Evolutionary conservation across 1,140 invertebrate genomes (phyloP).

Genomic region (Neodiprion fabricii): DNA sequence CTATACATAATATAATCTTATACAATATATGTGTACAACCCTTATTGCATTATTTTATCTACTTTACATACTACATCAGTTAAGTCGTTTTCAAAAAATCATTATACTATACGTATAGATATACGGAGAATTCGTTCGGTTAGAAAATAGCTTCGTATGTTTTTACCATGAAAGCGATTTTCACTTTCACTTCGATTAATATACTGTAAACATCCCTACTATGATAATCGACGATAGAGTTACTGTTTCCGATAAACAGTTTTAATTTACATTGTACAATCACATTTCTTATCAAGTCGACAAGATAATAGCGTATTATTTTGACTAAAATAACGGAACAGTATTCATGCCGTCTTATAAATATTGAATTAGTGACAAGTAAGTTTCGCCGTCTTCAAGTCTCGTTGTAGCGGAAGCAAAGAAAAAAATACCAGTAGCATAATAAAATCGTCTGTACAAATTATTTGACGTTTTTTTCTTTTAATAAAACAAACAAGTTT

Average conservation of each 20-base stretch:
- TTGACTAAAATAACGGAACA: no score
- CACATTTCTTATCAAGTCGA: no score
- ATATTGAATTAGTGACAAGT: no score
- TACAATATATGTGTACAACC: conserved; percentile 35
- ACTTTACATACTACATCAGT: no score
- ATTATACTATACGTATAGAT: no score
- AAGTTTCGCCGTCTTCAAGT: background rate
- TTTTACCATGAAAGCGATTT: background rate
- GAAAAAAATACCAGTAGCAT: background rate
- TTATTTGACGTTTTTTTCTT: no score
- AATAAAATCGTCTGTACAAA: no score
- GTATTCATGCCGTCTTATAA: no score
- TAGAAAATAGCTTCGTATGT: conserved; percentile 22
- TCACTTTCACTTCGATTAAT: background rate
- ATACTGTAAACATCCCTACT: background rate
- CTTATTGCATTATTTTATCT: conserved; percentile 20
- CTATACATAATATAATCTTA: conserved; percentile 27
- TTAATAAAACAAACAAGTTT: no score
- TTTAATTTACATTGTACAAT: background rate
- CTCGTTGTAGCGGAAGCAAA: background rate
- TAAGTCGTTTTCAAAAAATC: no score
- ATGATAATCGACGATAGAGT: conserved; percentile 9
- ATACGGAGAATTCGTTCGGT: conserved; percentile 7
- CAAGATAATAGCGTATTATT: no score
- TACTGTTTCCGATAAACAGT: background rate